Percentiles rank a stretch among this genome's conserved stretches.
Evolutionary conservation across 1,140 invertebrate species (phyloP).

Genomic region (Charaxes varanes): DNA sequence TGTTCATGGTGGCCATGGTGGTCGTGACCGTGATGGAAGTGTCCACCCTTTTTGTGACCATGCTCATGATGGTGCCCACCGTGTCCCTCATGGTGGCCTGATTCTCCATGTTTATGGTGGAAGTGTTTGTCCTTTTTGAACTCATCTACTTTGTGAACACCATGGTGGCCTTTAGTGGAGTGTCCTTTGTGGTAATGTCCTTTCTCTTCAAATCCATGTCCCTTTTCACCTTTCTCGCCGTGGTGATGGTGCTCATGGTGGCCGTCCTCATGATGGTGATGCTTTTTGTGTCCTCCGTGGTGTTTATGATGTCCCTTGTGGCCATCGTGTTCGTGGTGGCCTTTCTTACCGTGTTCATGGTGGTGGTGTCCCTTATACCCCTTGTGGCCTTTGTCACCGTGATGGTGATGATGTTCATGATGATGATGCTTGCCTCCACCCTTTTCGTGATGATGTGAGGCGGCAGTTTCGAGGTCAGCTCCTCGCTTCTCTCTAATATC

Average conservation of each 20-base stretch:
- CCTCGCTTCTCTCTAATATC: constrained; percentile 40
- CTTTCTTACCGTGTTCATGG: constrained; percentile 80
- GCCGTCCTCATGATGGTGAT: constrained; percentile 83
- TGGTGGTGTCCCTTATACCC: constrained; percentile 79
- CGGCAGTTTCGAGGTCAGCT: constrained; percentile 47
- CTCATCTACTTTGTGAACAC: constrained; percentile 83
- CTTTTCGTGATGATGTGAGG: constrained; percentile 48
- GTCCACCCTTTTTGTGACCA: constrained; percentile 78
- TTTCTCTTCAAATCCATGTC: constrained; percentile 75
- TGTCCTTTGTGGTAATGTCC: constrained; percentile 84
- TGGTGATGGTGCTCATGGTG: constrained; percentile 83
- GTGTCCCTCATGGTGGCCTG: constrained; percentile 78
- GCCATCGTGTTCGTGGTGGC: constrained; percentile 81
- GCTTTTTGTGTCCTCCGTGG: constrained; percentile 82
- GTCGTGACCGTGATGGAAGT: constrained; percentile 80
- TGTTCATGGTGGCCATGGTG: constrained; percentile 80
- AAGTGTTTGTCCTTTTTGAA: constrained; percentile 76
- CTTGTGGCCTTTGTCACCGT: constrained; percentile 68
- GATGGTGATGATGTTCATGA: constrained; percentile 62
- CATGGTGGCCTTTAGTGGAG: constrained; percentile 84
- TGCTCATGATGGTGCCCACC: constrained; percentile 80
- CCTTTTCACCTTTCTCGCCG: constrained; percentile 79
- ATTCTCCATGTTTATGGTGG: constrained; percentile 84
- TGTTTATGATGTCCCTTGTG: constrained; percentile 81
- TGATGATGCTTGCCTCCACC: constrained; percentile 70